These are phyloP conservation scores for Cotesia congregata DNA, from an alignment of 2,888 invertebrate genomes.

Conservation along the genomic window DNA sequence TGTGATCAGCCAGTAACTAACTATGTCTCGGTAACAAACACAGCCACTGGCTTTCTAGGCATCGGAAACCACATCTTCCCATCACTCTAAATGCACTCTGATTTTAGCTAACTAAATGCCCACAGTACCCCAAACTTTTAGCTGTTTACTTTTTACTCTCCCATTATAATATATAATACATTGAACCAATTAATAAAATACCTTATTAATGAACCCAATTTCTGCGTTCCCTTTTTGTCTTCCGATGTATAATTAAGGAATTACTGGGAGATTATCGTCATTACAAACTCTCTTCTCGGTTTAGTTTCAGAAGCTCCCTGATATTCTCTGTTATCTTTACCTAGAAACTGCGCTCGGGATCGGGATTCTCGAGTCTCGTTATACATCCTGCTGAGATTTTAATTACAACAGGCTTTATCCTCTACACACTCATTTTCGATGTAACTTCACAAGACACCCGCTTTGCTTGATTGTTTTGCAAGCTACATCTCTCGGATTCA, in stretches of 20 bases:
- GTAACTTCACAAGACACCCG: neutral
- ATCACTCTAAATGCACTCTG: neutral
- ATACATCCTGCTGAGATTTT: constrained; percentile 47
- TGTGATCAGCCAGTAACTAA: constrained; percentile 64
- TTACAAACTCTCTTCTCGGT: constrained; percentile 45
- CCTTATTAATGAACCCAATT: neutral
- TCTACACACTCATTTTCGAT: neutral
- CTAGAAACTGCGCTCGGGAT: no score
- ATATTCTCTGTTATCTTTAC: neutral
- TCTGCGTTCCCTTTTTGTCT: neutral
- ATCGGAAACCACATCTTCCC: constrained; percentile 7
- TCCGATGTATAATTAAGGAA: constrained; percentile 51
- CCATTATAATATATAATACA: no score
- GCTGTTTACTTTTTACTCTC: neutral
- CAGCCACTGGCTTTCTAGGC: constrained; percentile 25
- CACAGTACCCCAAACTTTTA: neutral
- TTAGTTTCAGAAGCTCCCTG: neutral
- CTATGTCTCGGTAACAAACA: constrained; percentile 54
- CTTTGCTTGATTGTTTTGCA: neutral
- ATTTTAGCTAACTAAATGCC: constrained; percentile 3
- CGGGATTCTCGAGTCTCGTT: constrained; percentile 13
- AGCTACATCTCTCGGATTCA: neutral
- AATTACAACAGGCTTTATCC: constrained; percentile 47
- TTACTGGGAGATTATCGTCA: constrained; percentile 54
- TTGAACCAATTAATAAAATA: no score